Base-by-base conservation (phyloP, 2,113 vertebrate genomes). In the Ginglymostoma cirratum region DNA sequence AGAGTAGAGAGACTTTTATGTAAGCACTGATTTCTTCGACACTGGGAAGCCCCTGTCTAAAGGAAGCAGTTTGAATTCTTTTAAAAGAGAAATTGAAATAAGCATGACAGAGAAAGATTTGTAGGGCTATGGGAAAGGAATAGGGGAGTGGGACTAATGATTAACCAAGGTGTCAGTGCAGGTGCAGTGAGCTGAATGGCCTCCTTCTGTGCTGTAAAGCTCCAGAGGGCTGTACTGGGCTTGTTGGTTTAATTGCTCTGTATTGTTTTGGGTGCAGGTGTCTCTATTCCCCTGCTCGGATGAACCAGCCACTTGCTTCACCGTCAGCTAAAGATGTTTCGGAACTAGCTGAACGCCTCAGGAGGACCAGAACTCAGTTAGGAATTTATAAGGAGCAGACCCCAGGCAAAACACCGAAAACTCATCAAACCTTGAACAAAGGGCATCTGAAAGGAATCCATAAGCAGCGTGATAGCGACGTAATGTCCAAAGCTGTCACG, bases 221-320 rank as follows among this genome's bases (percentile, higher is more conserved):
- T 87, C 85, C 48, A 12, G 24, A 30, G 86, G 45, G 30, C 4
- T 30, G 3, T 19, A 55, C 27, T 61, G 52, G 87, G 61, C 34
- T 61, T 3, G 15, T 12, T 52, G 12, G 30, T 34, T 52, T 52
- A 23, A 5, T n/a, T 66, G 7, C n/a, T 66, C 1, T 5, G 38
- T 15, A 96, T 94, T 83, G 70, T 38, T 87, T 45, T 70, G 52
- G 92, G 87, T 72, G 95, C 96, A 97, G 97, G 86, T 96, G 96
- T 95, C 93, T 96, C 55, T 96, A 96, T 67, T 96, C 96, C 10
- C 93, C 96, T 48, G 94, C 34, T 48, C 96, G 92, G 38, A 95
- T 96, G 38, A 65, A 76, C 38, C 52, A 80, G 1, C 23, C 80
- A n/a, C 23, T 12, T 17, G 19, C 95, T 95, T 42, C 52, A 3